Conservation (phyloP, 2,113 vertebrate genomes). For the Brachionichthys hirsutus region DNA sequence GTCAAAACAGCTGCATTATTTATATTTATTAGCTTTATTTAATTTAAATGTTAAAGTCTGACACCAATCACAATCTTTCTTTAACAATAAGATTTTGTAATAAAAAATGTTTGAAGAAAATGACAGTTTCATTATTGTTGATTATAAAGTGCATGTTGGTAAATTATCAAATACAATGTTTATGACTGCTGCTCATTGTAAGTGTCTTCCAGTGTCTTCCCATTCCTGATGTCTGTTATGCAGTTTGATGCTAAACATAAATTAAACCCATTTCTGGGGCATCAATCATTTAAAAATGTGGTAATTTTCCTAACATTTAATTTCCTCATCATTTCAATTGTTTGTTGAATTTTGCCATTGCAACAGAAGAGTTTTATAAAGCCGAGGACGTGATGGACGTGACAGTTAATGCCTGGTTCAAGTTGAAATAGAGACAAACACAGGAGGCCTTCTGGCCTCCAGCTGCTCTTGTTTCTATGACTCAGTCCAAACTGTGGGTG, state of each 20-base stretch:
- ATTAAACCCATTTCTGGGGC: too few relatives aligned
- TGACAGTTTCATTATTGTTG: not conserved
- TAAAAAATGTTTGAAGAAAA: constrained; percentile 64
- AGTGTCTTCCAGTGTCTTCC: too few relatives aligned
- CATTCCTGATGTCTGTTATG: too few relatives aligned
- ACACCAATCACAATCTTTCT: constrained; percentile 25
- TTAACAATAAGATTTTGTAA: constrained; percentile 68
- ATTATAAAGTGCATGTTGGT: constrained; percentile 22
- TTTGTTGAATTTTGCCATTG: not conserved
- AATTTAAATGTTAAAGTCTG: constrained; percentile 23
- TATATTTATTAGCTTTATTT: too few relatives aligned
- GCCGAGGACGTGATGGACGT: not conserved
- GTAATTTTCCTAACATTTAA: too few relatives aligned
- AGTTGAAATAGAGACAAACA: constrained; percentile 5
- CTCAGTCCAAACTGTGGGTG: constrained; percentile 43
- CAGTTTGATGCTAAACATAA: too few relatives aligned
- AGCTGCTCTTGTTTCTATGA: constrained; percentile 32
- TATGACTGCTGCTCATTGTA: too few relatives aligned
- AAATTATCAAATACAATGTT: not conserved
- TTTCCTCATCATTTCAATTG: not conserved
- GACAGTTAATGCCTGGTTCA: constrained; percentile 1
- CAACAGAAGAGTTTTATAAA: not conserved
- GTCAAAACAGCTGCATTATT: too few relatives aligned
- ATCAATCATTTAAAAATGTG: too few relatives aligned
- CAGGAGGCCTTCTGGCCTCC: constrained; percentile 25